Percentiles rank a stretch among this genome's conserved stretches.
phyloP scores from a whole-genome alignment of 2,797 vertebrate genomes.

The Rhincodon typus region DNA sequence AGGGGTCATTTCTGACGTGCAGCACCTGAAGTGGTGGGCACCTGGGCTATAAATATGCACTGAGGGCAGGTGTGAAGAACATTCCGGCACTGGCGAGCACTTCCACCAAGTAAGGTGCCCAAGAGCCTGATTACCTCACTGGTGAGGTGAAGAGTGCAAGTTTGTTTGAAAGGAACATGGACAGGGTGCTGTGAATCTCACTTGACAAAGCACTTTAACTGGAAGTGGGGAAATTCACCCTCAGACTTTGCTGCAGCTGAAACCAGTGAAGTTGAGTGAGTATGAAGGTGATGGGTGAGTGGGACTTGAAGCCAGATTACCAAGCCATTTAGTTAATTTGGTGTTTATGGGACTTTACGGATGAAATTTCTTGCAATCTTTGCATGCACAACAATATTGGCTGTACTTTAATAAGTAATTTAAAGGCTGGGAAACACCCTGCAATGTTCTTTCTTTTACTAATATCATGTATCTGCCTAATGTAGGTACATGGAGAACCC shows the following conservation, averaged over 20 bases:
- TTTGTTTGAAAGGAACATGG: too few relatives aligned
- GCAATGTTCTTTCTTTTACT: neutral
- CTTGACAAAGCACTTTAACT: neutral
- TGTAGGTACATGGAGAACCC: too few relatives aligned
- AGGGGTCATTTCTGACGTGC: too few relatives aligned
- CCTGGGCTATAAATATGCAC: too few relatives aligned
- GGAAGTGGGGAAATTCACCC: neutral
- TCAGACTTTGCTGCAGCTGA: neutral
- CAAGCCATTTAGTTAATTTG: too few relatives aligned
- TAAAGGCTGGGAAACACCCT: neutral
- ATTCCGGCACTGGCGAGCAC: too few relatives aligned
- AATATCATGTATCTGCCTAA: neutral
- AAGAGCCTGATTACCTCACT: too few relatives aligned
- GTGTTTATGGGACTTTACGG: neutral
- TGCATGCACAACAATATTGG: neutral
- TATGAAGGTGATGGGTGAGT: neutral
- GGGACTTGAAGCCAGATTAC: neutral
- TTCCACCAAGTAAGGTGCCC: too few relatives aligned
- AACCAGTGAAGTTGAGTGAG: neutral
- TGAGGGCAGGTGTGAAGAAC: too few relatives aligned
- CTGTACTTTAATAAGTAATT: neutral
- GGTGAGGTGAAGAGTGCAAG: too few relatives aligned
- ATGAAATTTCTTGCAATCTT: neutral
- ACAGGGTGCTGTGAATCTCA: too few relatives aligned
- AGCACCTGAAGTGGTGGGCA: too few relatives aligned